phyloP scores from a whole-genome alignment of 2,113 vertebrate species.

The Cyanoderma ruficeps region DNA sequence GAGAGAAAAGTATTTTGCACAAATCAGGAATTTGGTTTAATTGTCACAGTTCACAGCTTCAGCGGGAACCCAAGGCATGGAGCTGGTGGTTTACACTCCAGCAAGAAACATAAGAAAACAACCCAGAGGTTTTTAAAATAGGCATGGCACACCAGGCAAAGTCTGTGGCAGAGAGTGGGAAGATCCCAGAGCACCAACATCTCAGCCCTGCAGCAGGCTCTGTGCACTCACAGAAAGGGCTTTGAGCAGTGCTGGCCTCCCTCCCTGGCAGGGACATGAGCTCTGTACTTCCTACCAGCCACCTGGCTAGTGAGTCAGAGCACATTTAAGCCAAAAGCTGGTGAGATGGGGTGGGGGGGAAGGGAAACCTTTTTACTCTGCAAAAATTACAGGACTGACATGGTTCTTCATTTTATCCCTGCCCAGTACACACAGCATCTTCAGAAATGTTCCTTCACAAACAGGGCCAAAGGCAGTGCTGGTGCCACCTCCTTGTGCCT shows the following conservation, averaged over 20 bases:
- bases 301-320: neutral
- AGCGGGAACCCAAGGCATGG: neutral
- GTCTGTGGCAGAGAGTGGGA: neutral
- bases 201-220: neutral
- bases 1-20: neutral
- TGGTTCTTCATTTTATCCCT: neutral
- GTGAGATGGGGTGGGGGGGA: neutral
- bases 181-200: neutral
- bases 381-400: neutral
- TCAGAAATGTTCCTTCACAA: neutral
- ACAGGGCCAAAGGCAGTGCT: neutral
- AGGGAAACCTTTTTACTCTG: neutral
- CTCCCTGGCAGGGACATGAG: neutral
- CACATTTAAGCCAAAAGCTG: neutral
- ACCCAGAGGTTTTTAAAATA: neutral
- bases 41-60: neutral
- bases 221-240: neutral
- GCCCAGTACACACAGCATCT: neutral
- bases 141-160: neutral
- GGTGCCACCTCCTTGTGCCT: neutral
- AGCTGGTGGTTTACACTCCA: neutral
- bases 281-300: neutral
- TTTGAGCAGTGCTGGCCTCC: rapidly evolving
- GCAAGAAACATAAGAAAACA: neutral
- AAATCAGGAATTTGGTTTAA: neutral